Evolutionary conservation across 2,113 vertebrate species (phyloP).

Genomic region (Corythoichthys intestinalis): DNA sequence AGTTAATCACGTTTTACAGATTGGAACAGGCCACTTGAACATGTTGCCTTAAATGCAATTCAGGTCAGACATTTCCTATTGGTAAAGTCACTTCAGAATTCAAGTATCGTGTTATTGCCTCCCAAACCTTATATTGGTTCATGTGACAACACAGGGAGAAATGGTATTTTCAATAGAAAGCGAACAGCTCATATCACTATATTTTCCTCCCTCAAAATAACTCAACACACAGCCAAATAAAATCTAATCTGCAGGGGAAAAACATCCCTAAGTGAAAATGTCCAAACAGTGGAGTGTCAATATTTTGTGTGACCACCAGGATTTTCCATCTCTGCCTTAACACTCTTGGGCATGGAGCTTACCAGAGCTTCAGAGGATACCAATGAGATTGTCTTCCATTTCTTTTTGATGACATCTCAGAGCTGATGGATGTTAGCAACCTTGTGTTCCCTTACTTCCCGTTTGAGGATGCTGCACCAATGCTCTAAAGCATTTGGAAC

Average conservation of each 20-base stretch:
- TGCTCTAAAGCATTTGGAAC: not conserved
- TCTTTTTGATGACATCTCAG: not conserved
- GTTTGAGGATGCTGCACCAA: not conserved
- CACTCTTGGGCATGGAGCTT: not conserved
- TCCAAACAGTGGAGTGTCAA: not conserved
- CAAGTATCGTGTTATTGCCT: too few relatives aligned
- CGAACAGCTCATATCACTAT: too few relatives aligned
- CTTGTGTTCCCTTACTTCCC: not conserved
- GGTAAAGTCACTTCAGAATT: too few relatives aligned
- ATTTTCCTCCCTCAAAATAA: too few relatives aligned
- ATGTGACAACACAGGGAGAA: too few relatives aligned
- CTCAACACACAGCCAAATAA: too few relatives aligned
- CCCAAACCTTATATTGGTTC: too few relatives aligned
- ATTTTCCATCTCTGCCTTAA: not conserved
- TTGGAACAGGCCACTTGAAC: too few relatives aligned
- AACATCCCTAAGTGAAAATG: not conserved
- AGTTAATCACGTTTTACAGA: too few relatives aligned
- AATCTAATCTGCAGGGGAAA: not conserved
- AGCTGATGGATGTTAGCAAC: not conserved
- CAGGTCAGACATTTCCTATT: too few relatives aligned
- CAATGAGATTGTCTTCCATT: not conserved
- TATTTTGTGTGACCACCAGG: conserved; percentile 1
- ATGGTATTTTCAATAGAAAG: too few relatives aligned
- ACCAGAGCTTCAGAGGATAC: not conserved
- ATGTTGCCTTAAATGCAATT: too few relatives aligned